Percentiles rank a stretch among this genome's conserved stretches.
phyloP scores from a whole-genome alignment of 2,113 vertebrate genomes.

The Aleadryas rufinucha region DNA sequence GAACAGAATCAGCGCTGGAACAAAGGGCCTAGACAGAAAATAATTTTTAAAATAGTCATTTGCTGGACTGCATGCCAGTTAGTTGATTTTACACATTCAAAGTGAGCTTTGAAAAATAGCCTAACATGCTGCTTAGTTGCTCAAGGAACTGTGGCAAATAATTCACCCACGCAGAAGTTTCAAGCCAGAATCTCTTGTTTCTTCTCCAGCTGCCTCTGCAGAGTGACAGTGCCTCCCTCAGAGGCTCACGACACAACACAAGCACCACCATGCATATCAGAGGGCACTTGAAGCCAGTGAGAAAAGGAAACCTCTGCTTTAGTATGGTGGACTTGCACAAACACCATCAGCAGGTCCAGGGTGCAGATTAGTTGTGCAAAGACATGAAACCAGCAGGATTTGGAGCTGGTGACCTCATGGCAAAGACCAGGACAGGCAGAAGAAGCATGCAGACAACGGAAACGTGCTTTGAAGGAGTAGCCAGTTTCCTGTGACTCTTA shows the following conservation, averaged over 20 bases:
- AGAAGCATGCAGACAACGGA: neutral
- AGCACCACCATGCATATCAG: neutral
- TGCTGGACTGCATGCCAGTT: neutral
- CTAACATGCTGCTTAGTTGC: neutral
- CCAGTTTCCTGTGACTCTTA: neutral
- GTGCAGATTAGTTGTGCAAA: neutral
- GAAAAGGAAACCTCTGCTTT: neutral
- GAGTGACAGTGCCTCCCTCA: neutral
- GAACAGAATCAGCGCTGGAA: neutral
- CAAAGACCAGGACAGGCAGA: neutral
- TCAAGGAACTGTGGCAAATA: constrained; percentile 2
- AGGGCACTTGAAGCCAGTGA: neutral
- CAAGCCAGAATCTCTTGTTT: neutral
- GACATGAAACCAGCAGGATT: neutral
- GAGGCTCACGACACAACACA: neutral
- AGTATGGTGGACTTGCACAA: neutral
- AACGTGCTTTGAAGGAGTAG: neutral
- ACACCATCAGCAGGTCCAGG: neutral
- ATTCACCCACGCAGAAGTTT: neutral
- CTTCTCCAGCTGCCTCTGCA: neutral
- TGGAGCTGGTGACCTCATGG: neutral
- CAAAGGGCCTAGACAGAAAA: constrained; percentile 6
- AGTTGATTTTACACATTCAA: neutral
- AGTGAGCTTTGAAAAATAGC: neutral
- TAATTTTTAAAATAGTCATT: constrained; percentile 10